These are phyloP conservation scores for Apaloderma vittatum DNA, from an alignment of 2,113 vertebrate genomes.

Conservation along the genomic window DNA sequence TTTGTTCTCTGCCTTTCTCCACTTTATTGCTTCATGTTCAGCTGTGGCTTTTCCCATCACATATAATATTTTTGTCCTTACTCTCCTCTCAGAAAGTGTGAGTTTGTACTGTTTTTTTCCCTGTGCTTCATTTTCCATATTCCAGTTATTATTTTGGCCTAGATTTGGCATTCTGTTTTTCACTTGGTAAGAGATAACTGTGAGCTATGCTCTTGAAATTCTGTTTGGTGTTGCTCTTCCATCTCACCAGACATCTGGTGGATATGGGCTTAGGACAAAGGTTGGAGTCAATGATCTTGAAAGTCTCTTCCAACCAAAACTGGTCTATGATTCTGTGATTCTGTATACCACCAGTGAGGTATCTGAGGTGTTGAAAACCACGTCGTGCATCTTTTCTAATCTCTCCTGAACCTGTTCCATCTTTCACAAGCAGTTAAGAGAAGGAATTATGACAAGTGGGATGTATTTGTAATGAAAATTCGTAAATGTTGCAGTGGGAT, in stretches of 20 bases:
- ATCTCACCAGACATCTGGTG: neutral
- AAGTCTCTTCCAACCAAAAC: too few relatives aligned
- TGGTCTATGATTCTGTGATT: too few relatives aligned
- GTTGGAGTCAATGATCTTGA: too few relatives aligned
- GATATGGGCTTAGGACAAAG: neutral
- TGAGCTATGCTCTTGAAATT: neutral
- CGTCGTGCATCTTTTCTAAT: neutral
- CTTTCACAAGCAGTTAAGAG: constrained; percentile 30
- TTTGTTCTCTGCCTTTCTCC: neutral
- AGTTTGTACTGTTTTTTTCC: neutral
- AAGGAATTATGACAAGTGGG: neutral
- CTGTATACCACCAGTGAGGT: neutral
- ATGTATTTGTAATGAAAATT: neutral
- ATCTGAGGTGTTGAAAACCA: neutral
- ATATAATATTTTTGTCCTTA: neutral
- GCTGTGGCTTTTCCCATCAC: neutral
- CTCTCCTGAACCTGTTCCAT: neutral
- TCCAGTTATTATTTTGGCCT: neutral
- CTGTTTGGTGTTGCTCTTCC: neutral
- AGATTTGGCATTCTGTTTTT: neutral
- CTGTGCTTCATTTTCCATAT: neutral
- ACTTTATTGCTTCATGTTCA: neutral
- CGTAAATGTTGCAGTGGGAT: neutral
- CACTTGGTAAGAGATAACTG: neutral
- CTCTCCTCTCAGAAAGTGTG: neutral